phyloP scores from a whole-genome alignment of 2,888 invertebrate genomes.

The Drosophila helvetica region DNA sequence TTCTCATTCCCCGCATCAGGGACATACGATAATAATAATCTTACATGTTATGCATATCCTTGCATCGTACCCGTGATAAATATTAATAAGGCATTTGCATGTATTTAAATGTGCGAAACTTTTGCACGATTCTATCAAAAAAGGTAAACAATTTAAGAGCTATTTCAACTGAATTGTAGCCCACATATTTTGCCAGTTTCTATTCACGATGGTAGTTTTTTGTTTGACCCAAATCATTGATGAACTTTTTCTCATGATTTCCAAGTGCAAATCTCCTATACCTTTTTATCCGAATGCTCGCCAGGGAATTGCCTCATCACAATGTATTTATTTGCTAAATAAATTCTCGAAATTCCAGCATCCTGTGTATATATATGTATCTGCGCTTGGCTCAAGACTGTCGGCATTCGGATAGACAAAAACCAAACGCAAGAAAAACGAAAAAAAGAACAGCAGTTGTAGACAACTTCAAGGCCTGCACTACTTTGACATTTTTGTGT shows the following conservation, averaged over 20 bases:
- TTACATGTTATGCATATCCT: conserved; percentile 45
- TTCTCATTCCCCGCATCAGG: conserved; percentile 27
- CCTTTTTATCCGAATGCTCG: background rate
- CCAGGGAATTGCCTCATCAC: conserved; percentile 25
- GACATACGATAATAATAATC: conserved; percentile 60
- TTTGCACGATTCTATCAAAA: conserved; percentile 22
- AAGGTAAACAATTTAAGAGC: background rate
- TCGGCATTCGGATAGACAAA: conserved; percentile 6
- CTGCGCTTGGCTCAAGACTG: conserved; percentile 5
- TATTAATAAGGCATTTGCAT: conserved; percentile 67
- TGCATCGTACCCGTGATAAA: conserved; percentile 50
- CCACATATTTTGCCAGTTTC: background rate
- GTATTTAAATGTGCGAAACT: conserved; percentile 28
- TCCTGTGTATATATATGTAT: background rate
- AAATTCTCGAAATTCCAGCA: conserved; percentile 33
- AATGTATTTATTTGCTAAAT: conserved; percentile 31
- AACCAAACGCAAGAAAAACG: conserved; percentile 1
- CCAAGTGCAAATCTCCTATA: background rate
- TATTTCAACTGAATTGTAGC: background rate
- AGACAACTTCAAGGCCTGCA: conserved; percentile 26
- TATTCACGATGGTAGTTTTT: background rate
- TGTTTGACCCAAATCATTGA: background rate
- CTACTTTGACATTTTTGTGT: conserved; percentile 31
- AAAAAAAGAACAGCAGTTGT: conserved; percentile 3
- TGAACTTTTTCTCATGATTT: background rate